phyloP scores from a whole-genome alignment of 2,113 vertebrate genomes.

The Bubo blakistoni region DNA sequence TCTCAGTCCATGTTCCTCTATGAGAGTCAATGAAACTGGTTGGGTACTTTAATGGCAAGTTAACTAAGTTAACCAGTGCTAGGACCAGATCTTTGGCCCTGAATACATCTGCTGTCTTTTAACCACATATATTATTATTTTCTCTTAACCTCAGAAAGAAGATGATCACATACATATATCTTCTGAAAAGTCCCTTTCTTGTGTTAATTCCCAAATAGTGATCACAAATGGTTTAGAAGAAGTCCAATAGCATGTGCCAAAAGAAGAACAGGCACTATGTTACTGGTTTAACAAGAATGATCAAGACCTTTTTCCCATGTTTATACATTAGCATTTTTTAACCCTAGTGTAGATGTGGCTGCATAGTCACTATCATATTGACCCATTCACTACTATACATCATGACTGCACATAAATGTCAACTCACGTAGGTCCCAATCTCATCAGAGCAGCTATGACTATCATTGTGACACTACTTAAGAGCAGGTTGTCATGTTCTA shows the following conservation, averaged over 20 bases:
- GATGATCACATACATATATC: not conserved
- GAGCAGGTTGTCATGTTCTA: not conserved
- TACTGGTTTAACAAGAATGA: not conserved
- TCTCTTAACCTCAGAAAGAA: not conserved
- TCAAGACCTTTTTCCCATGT: not conserved
- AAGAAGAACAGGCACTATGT: not conserved
- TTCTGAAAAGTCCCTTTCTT: not conserved
- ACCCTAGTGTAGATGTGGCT: not conserved
- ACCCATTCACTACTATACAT: not conserved
- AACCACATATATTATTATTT: not conserved
- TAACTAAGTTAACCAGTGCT: not conserved
- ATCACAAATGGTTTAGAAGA: not conserved
- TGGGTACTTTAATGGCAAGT: not conserved
- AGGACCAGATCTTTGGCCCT: not conserved
- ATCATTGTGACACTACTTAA: rapidly evolving
- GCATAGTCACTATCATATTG: not conserved
- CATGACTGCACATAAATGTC: not conserved
- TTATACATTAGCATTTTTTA: not conserved
- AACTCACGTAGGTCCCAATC: rapidly evolving
- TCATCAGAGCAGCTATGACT: not conserved
- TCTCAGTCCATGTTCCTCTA: not conserved
- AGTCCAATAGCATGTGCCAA: not conserved
- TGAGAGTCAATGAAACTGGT: not conserved
- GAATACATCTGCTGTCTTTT: not conserved
- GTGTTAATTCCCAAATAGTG: not conserved